Base-by-base conservation (phyloP, 2,888 invertebrate species). In the Rotaria macrura region DNA sequence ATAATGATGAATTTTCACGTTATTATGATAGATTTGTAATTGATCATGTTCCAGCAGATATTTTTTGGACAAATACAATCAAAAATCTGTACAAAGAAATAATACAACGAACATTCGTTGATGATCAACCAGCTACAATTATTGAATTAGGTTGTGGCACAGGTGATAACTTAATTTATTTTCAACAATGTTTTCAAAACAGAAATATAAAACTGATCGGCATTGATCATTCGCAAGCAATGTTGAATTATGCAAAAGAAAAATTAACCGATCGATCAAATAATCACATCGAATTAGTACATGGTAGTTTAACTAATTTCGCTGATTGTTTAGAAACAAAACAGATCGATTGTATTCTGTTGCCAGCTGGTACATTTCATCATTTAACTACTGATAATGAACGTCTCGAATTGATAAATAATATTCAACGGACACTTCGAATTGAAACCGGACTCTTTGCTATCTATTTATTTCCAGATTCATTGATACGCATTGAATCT, bases 121-220 rank as follows among this genome's bases (percentile, higher is more conserved):
- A 65, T 34, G 20, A 65, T 34, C 65, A 34, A 38, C 34, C 2
- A 14, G 38, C 65, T 7, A 20, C n/a, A 20, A 20, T 65, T 10
- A 14, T 79, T 79, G 86, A 86, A 38, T 52, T 86, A n/a, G 86
- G 86, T 52, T 79, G 74, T 34, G 86, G 86, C 3, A 74, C 74
- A 34, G 86, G 84, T n/a, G 34, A 74, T 54, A 84, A 84, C 57
- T 84, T 86, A 74, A 54, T 55, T 14, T 54, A 55, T 83, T 84
- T 83, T 84, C 9, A 40, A 43, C 25, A 79, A 12, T 43, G n/a
- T 43, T 79, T 79, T n/a, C 9, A 2, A 40, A 43, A 43, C 43
- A 43, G n/a, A 40, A 79, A 79, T 43, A 3, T 40, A 3, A 79
- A 79, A 43, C 14, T 79, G 17, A 79, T 79, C 12, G 79, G 79